Percentiles rank a stretch among this genome's conserved stretches.
phyloP scores from a whole-genome alignment of 1,140 invertebrate species.

The Drosophila obscura region DNA sequence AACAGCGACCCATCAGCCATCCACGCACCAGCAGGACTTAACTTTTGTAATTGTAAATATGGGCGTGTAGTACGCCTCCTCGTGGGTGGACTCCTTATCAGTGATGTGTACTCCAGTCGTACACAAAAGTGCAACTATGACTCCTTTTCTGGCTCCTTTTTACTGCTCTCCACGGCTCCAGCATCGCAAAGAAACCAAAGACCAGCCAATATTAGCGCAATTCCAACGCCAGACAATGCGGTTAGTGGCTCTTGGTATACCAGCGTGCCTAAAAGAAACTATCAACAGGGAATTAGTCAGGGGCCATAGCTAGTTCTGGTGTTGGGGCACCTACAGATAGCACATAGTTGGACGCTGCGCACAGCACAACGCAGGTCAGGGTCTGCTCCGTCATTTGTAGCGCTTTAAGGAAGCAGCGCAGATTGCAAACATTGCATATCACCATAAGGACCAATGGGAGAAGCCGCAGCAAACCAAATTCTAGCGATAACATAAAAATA shows the following conservation, averaged over 20 bases:
- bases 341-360: constrained; percentile 86
- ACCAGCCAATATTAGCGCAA: constrained; percentile 66
- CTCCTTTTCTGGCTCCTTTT: constrained; percentile 1
- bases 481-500: constrained; percentile 31
- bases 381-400: constrained; percentile 85
- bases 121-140: background rate
- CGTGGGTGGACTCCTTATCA: no score
- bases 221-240: constrained; percentile 54
- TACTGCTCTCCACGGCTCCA: background rate
- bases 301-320: background rate
- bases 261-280: constrained; percentile 70
- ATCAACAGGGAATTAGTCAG: background rate
- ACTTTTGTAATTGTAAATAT: no score
- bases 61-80: no score
- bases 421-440: constrained; percentile 85
- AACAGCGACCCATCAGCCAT: constrained; percentile 99
- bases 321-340: constrained; percentile 84
- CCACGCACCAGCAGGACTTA: constrained; percentile 88
- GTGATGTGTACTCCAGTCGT: no score
- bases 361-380: constrained; percentile 85
- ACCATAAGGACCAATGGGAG: constrained; percentile 85
- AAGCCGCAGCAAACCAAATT: constrained; percentile 35
- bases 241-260: constrained; percentile 67
- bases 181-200: constrained; percentile 72
- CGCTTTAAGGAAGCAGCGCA: constrained; percentile 86